These are phyloP conservation scores for Rhinogobius similis DNA, from an alignment of 2,113 vertebrate species.

Conservation along the genomic window DNA sequence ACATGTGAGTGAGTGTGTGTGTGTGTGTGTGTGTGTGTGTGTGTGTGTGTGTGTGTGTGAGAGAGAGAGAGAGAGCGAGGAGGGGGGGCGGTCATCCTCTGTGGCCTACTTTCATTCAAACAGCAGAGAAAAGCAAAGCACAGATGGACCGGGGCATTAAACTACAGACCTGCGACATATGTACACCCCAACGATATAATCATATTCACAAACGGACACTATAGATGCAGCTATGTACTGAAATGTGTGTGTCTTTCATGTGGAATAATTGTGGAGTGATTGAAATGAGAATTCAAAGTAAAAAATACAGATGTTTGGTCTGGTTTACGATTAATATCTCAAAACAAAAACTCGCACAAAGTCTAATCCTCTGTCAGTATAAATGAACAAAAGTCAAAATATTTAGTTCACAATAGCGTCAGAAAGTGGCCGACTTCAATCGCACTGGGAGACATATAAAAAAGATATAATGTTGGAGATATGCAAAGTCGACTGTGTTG, in stretches of 20 bases:
- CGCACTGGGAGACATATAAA: no score
- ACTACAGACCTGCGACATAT: conserved; percentile 4
- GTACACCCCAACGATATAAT: neutral
- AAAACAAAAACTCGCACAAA: no score
- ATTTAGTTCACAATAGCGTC: no score
- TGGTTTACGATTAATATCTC: neutral
- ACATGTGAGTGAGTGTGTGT: conserved; percentile 29
- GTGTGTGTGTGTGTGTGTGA: neutral
- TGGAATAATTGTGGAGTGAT: neutral
- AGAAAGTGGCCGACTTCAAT: no score
- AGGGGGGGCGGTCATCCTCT: conserved; percentile 58
- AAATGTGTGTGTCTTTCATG: neutral
- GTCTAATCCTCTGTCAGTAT: no score
- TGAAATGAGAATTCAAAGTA: neutral
- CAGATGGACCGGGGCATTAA: conserved; percentile 61
- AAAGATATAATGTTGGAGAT: no score
- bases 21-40: neutral
- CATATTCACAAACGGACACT: neutral
- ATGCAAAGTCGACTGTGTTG: no score
- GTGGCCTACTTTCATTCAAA: conserved; percentile 77
- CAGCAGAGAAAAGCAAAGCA: conserved; percentile 47
- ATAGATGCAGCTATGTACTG: neutral
- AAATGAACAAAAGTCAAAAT: no score
- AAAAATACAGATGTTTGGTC: neutral
- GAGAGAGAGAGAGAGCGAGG: neutral